phyloP scores from a whole-genome alignment of 64 coral and sea anemone species.

The Stichodactyla mertensii region DNA sequence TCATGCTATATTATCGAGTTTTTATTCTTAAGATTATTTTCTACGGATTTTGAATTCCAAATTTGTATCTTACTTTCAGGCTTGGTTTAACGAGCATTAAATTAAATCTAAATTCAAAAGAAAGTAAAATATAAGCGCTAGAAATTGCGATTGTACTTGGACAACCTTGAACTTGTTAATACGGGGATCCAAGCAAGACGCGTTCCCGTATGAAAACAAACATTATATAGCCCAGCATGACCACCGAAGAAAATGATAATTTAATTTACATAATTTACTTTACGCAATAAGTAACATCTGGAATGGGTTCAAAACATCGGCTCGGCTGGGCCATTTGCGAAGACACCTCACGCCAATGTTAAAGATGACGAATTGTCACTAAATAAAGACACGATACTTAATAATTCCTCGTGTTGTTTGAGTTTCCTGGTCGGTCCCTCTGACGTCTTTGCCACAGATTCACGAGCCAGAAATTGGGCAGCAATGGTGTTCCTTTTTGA shows the following conservation, averaged over 20 bases:
- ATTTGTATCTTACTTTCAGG: too few relatives aligned
- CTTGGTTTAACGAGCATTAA: too few relatives aligned
- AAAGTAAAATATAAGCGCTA: too few relatives aligned
- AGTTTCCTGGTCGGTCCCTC: not conserved
- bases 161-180: constrained; percentile 11
- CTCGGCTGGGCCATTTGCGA: not conserved
- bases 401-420: not conserved
- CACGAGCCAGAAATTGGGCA: not conserved
- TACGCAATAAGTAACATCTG: not conserved
- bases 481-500: not conserved
- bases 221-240: not conserved
- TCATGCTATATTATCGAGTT: too few relatives aligned
- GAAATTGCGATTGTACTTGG: too few relatives aligned
- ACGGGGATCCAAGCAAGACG: not conserved
- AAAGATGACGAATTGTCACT: not conserved
- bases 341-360: not conserved
- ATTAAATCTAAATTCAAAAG: too few relatives aligned
- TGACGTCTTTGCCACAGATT: not conserved
- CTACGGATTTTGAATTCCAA: too few relatives aligned
- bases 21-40: too few relatives aligned
- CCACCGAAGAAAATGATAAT: not conserved
- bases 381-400: not conserved
- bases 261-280: not conserved
- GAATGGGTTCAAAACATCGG: not conserved
- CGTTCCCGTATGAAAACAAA: not conserved